Conservation (phyloP, 2,888 invertebrate genomes). For the Eulithis testata region DNA sequence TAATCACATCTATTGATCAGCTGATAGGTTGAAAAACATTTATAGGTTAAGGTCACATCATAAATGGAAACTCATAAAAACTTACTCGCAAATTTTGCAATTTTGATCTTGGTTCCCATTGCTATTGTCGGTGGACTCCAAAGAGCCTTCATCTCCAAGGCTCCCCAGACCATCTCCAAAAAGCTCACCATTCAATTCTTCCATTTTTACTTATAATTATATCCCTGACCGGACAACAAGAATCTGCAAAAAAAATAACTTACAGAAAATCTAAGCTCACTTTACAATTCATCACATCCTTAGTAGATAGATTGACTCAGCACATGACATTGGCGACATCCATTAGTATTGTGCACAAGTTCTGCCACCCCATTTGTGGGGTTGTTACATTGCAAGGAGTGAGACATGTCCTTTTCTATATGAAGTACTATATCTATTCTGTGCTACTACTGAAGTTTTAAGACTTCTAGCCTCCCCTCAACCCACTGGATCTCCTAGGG, state of each 20-base stretch:
- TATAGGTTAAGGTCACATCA: too few species aligned
- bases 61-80: neutral
- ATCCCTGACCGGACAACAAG: slow-evolving; percentile 73
- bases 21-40: neutral
- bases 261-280: neutral
- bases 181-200: slow-evolving; percentile 84
- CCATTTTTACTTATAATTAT: slow-evolving; percentile 85
- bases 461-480: too few species aligned
- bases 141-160: slow-evolving; percentile 79
- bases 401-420: too few species aligned
- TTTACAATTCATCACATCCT: too few species aligned
- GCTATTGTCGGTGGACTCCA: slow-evolving; percentile 78
- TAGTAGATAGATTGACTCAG: too few species aligned
- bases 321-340: too few species aligned
- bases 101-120: slow-evolving; percentile 85
- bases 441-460: too few species aligned
- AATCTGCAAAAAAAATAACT: slow-evolving; percentile 65
- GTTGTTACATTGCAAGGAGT: too few species aligned
- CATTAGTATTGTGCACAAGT: too few species aligned
- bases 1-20: neutral
- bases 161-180: slow-evolving; percentile 79
- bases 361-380: too few species aligned
- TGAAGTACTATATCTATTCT: too few species aligned
- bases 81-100: slow-evolving; percentile 88
- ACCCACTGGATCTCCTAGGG: too few species aligned